Evolutionary conservation across 2,113 vertebrate species (phyloP).

Genomic region (Malaclemys terrapin): DNA sequence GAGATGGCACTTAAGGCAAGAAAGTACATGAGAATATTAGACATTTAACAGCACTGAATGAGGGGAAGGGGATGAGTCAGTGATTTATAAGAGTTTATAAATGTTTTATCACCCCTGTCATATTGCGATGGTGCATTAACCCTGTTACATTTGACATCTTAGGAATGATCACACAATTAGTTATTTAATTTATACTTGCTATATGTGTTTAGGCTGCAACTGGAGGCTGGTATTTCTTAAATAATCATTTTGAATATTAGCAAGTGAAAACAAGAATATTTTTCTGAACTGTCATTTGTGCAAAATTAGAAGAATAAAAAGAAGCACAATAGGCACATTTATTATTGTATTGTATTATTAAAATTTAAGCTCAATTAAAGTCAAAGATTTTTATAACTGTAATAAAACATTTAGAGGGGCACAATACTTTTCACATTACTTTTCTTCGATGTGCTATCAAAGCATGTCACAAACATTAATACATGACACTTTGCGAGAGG

Average conservation of each 20-base stretch:
- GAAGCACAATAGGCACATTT: not conserved
- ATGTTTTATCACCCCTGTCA: not conserved
- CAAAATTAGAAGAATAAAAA: not conserved
- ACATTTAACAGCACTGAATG: not conserved
- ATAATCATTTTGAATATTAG: conserved; percentile 3
- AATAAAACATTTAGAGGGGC: not conserved
- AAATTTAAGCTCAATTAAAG: not conserved
- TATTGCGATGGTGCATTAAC: not conserved
- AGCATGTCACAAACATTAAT: not conserved
- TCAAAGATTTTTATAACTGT: not conserved
- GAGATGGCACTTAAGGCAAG: not conserved
- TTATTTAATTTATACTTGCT: conserved; percentile 8
- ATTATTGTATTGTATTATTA: not conserved
- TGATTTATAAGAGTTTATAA: not conserved
- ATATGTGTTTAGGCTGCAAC: not conserved
- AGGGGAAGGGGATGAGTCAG: not conserved
- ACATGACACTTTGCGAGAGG: not conserved
- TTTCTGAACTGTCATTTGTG: not conserved
- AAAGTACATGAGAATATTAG: not conserved
- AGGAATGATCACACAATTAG: not conserved
- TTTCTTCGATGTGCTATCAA: not conserved
- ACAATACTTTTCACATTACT: not conserved
- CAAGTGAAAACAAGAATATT: not conserved
- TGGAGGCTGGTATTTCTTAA: conserved; percentile 10
- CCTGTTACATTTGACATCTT: conserved; percentile 18